Conservation (phyloP, 1,140 invertebrate genomes). For the Pseudomyrmex pallidus region DNA sequence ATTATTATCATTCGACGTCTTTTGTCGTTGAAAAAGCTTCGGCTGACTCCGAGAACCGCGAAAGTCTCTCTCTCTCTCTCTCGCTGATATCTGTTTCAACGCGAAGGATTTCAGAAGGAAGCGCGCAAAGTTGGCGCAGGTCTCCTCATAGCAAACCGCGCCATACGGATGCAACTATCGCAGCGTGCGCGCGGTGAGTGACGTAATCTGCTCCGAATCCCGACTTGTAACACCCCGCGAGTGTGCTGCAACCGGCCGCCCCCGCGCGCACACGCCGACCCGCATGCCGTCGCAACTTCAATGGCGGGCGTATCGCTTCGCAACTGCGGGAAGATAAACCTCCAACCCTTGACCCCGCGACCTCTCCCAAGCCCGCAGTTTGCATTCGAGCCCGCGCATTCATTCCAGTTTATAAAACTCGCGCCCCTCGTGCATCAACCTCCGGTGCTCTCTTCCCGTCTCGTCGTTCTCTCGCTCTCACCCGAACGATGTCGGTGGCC, state of each 20-base stretch:
- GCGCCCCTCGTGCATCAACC: conserved; percentile 57
- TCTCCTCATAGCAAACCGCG: conserved; percentile 36
- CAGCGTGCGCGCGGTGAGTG: conserved; percentile 53
- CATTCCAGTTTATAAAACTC: conserved; percentile 77
- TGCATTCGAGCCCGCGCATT: conserved; percentile 73
- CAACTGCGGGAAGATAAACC: conserved; percentile 74
- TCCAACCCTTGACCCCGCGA: conserved; percentile 74
- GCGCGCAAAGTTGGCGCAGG: background rate
- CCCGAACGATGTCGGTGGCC: conserved; percentile 22
- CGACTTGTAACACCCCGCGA: conserved; percentile 70
- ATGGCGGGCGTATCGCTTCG: conserved; percentile 74
- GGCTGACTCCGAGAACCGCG: background rate
- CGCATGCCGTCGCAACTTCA: conserved; percentile 70
- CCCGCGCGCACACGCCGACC: conserved; percentile 42
- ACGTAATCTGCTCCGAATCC: conserved; percentile 74
- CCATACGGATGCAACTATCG: conserved; percentile 54
- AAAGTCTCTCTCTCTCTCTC: conserved; percentile 1
- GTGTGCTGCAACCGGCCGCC: conserved; percentile 47
- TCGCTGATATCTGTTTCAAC: conserved; percentile 20
- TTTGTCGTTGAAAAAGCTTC: background rate
- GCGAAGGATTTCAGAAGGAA: background rate
- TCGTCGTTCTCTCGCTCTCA: background rate
- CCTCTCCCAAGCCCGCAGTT: conserved; percentile 58
- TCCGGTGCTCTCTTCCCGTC: conserved; percentile 7
- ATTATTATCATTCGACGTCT: background rate